Percentiles rank a stretch among this genome's conserved stretches.
Conservation (phyloP, 2,113 vertebrate species). For the Excalfactoria chinensis region DNA sequence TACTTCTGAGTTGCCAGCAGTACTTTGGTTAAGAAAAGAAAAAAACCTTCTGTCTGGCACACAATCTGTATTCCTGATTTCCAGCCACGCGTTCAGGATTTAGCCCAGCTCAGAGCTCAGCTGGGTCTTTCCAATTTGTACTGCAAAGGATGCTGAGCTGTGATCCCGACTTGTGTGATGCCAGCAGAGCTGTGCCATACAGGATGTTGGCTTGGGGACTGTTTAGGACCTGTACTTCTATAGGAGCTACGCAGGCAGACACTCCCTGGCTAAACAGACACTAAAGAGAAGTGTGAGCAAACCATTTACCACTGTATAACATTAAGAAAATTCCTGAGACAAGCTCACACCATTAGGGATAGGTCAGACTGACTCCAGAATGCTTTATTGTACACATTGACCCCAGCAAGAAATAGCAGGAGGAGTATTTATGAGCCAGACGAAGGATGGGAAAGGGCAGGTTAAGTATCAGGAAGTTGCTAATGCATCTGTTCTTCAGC, state of each 20-base stretch:
- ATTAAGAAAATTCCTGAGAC: neutral
- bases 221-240: neutral
- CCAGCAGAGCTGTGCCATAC: neutral
- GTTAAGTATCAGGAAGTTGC: neutral
- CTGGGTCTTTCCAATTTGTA: neutral
- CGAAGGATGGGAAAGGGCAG: neutral
- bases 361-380: neutral
- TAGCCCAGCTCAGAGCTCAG: neutral
- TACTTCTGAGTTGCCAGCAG: neutral
- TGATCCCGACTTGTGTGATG: neutral
- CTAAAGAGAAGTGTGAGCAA: neutral
- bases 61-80: neutral
- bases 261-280: neutral
- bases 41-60: neutral
- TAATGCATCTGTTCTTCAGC: neutral
- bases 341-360: neutral
- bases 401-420: neutral
- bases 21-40: neutral
- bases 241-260: neutral
- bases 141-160: neutral
- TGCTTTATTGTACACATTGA: rapidly evolving
- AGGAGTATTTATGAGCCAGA: neutral
- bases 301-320: neutral
- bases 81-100: neutral
- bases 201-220: neutral